Evolutionary conservation across 2,113 vertebrate species (phyloP), one percentile per base, ranked within the genome.

Genomic region (Stomatorhinus ivindoensis): DNA sequence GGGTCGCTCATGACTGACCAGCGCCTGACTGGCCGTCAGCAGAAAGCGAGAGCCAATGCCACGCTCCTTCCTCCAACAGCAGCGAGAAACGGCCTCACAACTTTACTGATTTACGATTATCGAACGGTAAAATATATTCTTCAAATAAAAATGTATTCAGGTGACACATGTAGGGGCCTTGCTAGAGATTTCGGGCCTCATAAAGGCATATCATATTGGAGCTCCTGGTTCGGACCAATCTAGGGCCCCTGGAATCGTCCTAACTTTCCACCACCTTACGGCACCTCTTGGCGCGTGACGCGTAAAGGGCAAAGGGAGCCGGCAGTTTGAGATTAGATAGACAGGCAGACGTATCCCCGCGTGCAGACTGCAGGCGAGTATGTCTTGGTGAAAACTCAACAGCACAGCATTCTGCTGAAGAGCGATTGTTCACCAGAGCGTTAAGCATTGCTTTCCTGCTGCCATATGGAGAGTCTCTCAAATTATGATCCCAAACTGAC

Each of bases 401-500:
- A 48, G 11, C 47, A 27, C 85, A 87, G 85, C 11, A 27, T 19
- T 53, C 50, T 87, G 47, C 85, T 55, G 47, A 87, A 51, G 47
- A 35, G 85, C 31, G 82, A 47, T 13, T 53, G 50, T 53, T 31
- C 48, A 87, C 10, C 85, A 42, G 48, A 35, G 47, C 47, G 13
- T 24, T 50, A 51, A 21, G 88, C 61, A n/a, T 73, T 39, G 46
- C 9, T 24, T 46, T 27, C 46, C 21, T 27, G 50, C n/a, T 61
- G 87, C 21, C 87, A 88, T 39, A 65, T 73, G 90, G 27, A 46
- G 21, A 44, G 84, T 89, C 88, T 94, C 95, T 94, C 93, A 94
- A 94, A 95, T 95, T 95, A 96, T 95, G 95, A 96, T 94, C 93
- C 94, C 93, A 95, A 65, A 95, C 93, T 95, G 95, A 95, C 94